Evolutionary conservation across 1,140 invertebrate species (phyloP), one percentile per base, ranked within the genome.

Genomic region (Drosophila fuyamai): DNA sequence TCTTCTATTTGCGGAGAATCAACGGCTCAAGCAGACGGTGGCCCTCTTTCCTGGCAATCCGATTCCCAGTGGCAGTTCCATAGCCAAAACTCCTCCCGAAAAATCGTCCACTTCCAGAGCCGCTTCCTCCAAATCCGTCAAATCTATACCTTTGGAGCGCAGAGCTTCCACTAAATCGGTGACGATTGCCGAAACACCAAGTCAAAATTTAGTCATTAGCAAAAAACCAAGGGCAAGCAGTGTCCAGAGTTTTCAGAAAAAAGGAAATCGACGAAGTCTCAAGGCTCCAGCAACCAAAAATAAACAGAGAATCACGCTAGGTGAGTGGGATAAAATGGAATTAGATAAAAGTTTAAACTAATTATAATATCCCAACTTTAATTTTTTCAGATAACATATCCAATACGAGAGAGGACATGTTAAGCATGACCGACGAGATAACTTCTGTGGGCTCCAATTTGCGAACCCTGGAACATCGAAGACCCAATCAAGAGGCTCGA

Each of bases 1-100:
- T 3, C 63, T 55, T 7, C 32, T 85, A 5, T 16, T 71, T 1
- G 12, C 23, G 23, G 62, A 81, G 48, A 81, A 77, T 10, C 4
- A 32, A 1, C 23, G 7, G 3, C 27, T 80, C 9, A 57, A 57
- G 0, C 32, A 46, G 2, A 59, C 13, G 9, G 18, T 46, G 1
- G 13, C 40, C 2, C 48, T 29, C 7, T 0, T 35, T 0, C n/a
- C 29, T 8, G 47, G 47, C 4, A 14, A 13, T 13, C 7, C 1
- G 3, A 0, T 16, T 7, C 4, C 41, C 3, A 36, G 13, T 12
- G 29, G 2, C 18, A 4, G 10, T 8, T 2, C 10, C n/a, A 1
- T 7, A 23, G 44, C 23, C 18, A 12, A 23, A 47, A 27, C 2
- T 27, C 4, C 5, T 7, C 2, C 44, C 12, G 23, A 29, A 5